A percentile compares a stretch with the other conserved stretches of the same genome.
These are phyloP conservation scores for Coturnix japonica DNA, from an alignment of 2,113 vertebrate species.

Conservation along the genomic window DNA sequence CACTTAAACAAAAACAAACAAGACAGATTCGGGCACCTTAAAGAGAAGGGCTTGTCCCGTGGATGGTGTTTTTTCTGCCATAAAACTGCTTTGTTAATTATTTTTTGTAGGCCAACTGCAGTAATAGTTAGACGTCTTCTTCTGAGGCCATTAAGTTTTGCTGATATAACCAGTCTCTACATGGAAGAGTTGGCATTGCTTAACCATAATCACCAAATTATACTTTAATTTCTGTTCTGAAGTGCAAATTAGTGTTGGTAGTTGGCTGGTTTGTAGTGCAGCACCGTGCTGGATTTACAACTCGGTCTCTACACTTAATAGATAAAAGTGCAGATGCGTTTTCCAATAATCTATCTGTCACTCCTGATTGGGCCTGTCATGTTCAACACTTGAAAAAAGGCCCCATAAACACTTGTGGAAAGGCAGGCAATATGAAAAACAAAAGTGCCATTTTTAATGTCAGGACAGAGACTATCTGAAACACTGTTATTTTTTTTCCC, in stretches of 20 bases:
- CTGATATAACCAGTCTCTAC: neutral
- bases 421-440: constrained; percentile 28
- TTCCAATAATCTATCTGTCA: constrained; percentile 56
- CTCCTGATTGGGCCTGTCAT: constrained; percentile 13
- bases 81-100: neutral
- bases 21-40: neutral
- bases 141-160: neutral
- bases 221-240: neutral
- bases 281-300: neutral
- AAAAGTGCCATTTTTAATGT: constrained; percentile 52
- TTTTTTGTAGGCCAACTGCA: neutral
- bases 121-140: neutral
- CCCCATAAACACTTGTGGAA: constrained; percentile 12
- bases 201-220: neutral
- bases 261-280: neutral
- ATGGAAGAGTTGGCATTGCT: neutral
- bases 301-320: neutral
- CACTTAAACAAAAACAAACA: neutral
- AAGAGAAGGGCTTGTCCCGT: neutral
- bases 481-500: constrained; percentile 1
- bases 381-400: constrained; percentile 34
- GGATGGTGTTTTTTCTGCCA: neutral
- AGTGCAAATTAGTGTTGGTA: neutral
- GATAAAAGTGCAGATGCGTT: constrained; percentile 52
- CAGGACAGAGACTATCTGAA: neutral